Evolutionary conservation across 2,888 invertebrate genomes (phyloP), one percentile per base, ranked within the genome.

Genomic region (Leuctra nigra): DNA sequence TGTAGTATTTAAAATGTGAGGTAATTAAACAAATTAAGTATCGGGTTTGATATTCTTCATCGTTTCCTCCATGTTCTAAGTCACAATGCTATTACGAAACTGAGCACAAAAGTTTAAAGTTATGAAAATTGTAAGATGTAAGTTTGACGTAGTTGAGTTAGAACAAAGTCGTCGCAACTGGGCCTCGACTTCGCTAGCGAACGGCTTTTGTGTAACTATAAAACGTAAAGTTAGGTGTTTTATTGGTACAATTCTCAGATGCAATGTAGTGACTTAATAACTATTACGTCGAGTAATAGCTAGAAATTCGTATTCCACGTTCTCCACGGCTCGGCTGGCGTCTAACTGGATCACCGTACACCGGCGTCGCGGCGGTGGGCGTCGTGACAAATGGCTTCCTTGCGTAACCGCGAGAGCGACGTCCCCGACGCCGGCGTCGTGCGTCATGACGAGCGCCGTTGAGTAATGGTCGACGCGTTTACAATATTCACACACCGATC

Each of bases 351-450:
- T 47, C 25, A 47, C 47, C 16, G 47, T 24, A 47, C 29, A 25
- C 47, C 47, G 47, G n/a, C 25, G 25, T 24, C 25, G 47, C 13
- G 14, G 13, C n/a, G n/a, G n/a, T 23, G 24, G 25, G 23, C 47
- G 24, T 36, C 53, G 16, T 53, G 53, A 53, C 53, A 53, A 53
- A 53, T 53, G 53, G 36, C 35, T 53, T 53, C 53, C 53, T 53
- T 53, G 20, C 33, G 35, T 36, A 52, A 36, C 52, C 52, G 20
- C 20, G 36, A 52, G 33, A 36, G 18, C 47, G 47, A 24, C 47
- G 24, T 14, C 16, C 47, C 47, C 13, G 16, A 29, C 25, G 25
- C 25, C n/a, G 24, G 47, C 16, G 47, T 39, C 47, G 29, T 47
- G 47, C 47, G 29, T 47, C 47, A 47, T 47, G 47, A 16, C 16